A percentile compares a stretch with the other conserved stretches of the same genome.
These are phyloP conservation scores for Gopherus flavomarginatus DNA, from an alignment of 2,113 vertebrate species.

Conservation along the genomic window DNA sequence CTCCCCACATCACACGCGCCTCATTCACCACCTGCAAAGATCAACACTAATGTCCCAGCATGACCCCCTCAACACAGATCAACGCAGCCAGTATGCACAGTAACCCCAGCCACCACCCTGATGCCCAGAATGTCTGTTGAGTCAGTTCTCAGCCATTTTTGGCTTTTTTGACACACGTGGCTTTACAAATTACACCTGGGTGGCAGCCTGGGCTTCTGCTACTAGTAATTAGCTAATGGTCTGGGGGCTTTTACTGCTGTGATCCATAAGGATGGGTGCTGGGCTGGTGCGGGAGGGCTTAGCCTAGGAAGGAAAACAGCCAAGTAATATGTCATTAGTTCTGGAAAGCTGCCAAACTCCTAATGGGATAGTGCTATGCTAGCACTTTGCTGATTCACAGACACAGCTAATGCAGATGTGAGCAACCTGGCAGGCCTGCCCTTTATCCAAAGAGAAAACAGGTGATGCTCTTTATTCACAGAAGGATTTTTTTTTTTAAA, in stretches of 20 bases:
- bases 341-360: background rate
- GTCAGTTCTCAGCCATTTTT: background rate
- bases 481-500: background rate
- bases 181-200: background rate
- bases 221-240: background rate
- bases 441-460: constrained; percentile 66
- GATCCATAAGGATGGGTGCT: background rate
- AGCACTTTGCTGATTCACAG: constrained; percentile 7
- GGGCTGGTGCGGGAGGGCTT: background rate
- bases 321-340: background rate
- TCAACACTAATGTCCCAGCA: background rate
- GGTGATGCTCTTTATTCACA: constrained; percentile 59
- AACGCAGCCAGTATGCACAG: background rate
- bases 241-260: background rate
- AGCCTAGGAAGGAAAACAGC: background rate
- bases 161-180: background rate
- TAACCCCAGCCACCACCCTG: background rate
- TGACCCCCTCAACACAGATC: background rate
- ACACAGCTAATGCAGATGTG: constrained; percentile 8
- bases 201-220: background rate
- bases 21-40: background rate
- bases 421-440: constrained; percentile 46
- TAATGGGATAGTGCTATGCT: background rate
- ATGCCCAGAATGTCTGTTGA: background rate
- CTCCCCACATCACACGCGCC: background rate